Conservation (phyloP, 1,140 invertebrate species). For the Ceratina calcarata region DNA sequence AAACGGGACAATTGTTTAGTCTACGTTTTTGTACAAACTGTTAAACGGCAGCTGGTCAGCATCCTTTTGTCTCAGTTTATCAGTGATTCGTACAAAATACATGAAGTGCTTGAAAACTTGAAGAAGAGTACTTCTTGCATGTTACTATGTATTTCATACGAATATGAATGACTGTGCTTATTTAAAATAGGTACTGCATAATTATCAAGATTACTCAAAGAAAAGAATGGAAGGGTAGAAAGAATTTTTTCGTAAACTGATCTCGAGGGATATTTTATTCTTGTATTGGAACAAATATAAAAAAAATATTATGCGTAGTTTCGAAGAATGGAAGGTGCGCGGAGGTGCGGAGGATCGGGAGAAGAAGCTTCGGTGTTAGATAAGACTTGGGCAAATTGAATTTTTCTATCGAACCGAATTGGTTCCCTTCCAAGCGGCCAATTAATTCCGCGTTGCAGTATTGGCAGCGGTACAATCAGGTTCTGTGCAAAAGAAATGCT, state of each 20-base stretch:
- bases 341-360: too few species aligned
- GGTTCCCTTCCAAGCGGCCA: slow-evolving; percentile 73
- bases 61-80: neutral
- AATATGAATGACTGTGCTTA: too few species aligned
- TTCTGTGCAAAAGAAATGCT: slow-evolving; percentile 76
- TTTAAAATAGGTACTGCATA: too few species aligned
- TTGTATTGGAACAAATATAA: neutral
- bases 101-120: too few species aligned
- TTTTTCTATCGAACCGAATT: slow-evolving; percentile 63
- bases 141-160: too few species aligned
- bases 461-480: slow-evolving; percentile 75
- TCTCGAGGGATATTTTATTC: too few species aligned
- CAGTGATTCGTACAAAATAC: too few species aligned
- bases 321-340: neutral
- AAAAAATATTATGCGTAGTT: neutral
- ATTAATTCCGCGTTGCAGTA: slow-evolving; percentile 77
- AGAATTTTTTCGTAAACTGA: too few species aligned
- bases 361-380: neutral
- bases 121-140: too few species aligned
- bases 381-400: neutral
- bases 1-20: slow-evolving; percentile 35
- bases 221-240: too few species aligned
- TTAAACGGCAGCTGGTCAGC: neutral
- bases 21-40: neutral
- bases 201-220: too few species aligned